These are phyloP conservation scores for Nesidiocoris tenuis DNA, from an alignment of 2,888 invertebrate genomes.

Conservation along the genomic window DNA sequence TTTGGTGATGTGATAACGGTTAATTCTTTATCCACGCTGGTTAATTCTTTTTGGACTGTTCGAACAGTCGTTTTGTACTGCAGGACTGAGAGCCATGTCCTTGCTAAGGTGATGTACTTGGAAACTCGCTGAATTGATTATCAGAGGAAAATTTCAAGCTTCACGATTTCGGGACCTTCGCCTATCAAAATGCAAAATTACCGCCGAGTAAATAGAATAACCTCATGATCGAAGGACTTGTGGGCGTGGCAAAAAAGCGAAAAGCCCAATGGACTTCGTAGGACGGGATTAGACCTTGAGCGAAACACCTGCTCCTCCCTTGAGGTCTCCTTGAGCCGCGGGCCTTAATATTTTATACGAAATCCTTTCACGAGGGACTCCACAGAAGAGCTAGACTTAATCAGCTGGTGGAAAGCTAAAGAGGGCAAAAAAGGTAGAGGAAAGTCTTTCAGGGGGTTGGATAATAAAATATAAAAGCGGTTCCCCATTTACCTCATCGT, in stretches of 20 bases:
- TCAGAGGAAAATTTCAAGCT: too few species aligned
- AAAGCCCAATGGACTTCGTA: background rate
- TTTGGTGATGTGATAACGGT: too few species aligned
- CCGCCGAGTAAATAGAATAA: background rate
- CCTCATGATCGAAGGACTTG: background rate
- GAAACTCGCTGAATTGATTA: too few species aligned
- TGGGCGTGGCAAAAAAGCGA: background rate
- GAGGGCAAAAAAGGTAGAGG: background rate
- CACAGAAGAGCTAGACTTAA: background rate
- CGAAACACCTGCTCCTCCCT: background rate
- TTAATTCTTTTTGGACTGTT: too few species aligned
- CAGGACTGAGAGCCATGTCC: too few species aligned
- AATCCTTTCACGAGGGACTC: background rate
- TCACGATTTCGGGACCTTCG: too few species aligned
- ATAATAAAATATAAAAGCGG: background rate
- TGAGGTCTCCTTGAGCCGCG: background rate
- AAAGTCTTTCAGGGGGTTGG: background rate
- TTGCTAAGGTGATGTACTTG: too few species aligned
- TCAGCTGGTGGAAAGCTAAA: background rate
- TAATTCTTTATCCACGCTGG: too few species aligned
- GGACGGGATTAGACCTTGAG: background rate
- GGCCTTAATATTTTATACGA: background rate
- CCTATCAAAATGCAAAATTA: too few species aligned
- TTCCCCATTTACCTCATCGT: background rate
- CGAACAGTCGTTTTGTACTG: too few species aligned